phyloP scores from a whole-genome alignment of 2,888 invertebrate species.

The Eudemis profundana region DNA sequence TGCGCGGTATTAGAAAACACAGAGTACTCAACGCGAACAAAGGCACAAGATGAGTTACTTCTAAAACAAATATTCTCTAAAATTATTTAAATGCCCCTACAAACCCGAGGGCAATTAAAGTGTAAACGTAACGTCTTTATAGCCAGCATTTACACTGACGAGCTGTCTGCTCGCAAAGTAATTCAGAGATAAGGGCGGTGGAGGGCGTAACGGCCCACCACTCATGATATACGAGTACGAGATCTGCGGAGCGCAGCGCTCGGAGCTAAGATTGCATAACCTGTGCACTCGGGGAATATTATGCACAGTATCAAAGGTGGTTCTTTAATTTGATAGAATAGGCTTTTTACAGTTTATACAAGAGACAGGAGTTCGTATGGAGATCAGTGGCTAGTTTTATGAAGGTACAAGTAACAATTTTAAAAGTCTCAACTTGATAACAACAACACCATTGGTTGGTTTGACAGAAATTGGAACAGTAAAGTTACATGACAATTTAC shows the following conservation, averaged over 20 bases:
- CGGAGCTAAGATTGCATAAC: conserved; percentile 20
- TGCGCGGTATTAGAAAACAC: not conserved
- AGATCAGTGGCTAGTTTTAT: no score
- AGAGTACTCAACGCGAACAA: not conserved
- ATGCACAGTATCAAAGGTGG: not conserved
- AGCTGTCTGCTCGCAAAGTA: conserved; percentile 21
- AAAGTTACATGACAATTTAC: no score
- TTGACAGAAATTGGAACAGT: no score
- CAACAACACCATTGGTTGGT: no score
- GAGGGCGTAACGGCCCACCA: conserved; percentile 13
- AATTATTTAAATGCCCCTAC: conserved; percentile 13
- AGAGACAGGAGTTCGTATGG: no score
- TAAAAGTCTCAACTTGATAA: no score
- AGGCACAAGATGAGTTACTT: not conserved
- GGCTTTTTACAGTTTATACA: not conserved
- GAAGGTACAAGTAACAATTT: no score
- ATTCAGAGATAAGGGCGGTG: conserved; percentile 25
- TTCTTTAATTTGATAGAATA: not conserved
- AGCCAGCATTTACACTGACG: conserved; percentile 28
- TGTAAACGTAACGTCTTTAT: conserved; percentile 27
- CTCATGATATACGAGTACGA: conserved; percentile 17
- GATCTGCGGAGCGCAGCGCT: not conserved
- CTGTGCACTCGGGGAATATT: conserved; percentile 19
- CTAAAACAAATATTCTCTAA: conserved; percentile 13
- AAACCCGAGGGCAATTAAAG: conserved; percentile 29